Evolutionary conservation across 1,140 invertebrate genomes (phyloP), one percentile per base, ranked within the genome.

Genomic region (Penaeus vannamei): DNA sequence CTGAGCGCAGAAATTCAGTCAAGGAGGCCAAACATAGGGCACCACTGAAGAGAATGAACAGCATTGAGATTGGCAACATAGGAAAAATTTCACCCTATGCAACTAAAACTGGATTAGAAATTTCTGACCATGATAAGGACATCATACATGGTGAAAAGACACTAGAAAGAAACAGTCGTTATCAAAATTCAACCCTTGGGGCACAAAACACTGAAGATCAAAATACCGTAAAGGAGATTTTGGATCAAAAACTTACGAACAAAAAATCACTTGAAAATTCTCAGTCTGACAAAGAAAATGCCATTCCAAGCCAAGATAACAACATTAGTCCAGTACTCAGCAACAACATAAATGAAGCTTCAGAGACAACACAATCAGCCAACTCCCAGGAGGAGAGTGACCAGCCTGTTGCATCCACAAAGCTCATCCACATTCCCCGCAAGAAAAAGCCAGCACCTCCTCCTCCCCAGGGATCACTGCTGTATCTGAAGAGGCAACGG

Each of bases 1-100:
- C 87, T 84, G 87, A 89, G 14, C 69, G 87, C 59, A 89, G 87
- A 46, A 89, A 79, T 69, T 89, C 87, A 17, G 83, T 89, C 36
- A 89, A 89, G 61, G 87, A 83, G 23, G 87, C 80, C 22, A 89
- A 89, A 46, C 42, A 80, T n/a, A 79, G 32, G 19, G 87, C 82
- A 29, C 82, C 72, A 66, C 7, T 89, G 22, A 89, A 85, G 64
- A 72, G 87, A 60, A 36, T 62, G 4, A 85, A 59, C 26, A 89
- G 53, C 62, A 66, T 76, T 3, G 69, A 81, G 26, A 84, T 53
- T 23, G 64, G 60, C 53, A 84, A 22, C 62, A 87, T 19, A 22
- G 79, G 69, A 8, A 87, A 82, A 79, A 12, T 62, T 1, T 62
- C 17, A 26, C 20, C 59, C n/a, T 14, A 23, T 29, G 22, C 14